Percentiles rank a stretch among this genome's conserved stretches.
Evolutionary conservation across 2,797 vertebrate genomes (phyloP).

Genomic region (Siniperca obscura): DNA sequence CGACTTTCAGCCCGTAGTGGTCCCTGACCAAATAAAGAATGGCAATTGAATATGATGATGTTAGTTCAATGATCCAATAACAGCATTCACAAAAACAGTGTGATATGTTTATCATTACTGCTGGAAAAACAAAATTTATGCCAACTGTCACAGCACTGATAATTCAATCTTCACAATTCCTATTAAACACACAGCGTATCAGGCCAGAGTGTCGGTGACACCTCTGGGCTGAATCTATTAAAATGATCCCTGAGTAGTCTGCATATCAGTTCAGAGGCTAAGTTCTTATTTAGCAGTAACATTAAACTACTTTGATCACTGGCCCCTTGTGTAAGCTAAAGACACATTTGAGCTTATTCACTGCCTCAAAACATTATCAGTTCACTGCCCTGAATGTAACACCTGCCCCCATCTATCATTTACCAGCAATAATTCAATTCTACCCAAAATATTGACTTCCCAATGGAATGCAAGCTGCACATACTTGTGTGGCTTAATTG

Average conservation of each 20-base stretch:
- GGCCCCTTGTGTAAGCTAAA: neutral
- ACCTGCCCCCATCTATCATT: conserved; percentile 23
- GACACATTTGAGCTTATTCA: conserved; percentile 17
- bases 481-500: conserved; percentile 13
- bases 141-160: neutral
- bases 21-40: neutral
- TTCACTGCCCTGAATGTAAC: conserved; percentile 4
- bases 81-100: neutral
- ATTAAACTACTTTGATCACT: conserved; percentile 13
- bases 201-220: neutral
- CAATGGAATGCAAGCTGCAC: neutral
- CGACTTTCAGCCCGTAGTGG: too few species aligned
- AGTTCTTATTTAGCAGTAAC: conserved; percentile 4
- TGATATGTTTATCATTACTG: neutral
- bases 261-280: conserved; percentile 12
- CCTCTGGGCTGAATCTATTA: conserved; percentile 18
- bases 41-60: neutral
- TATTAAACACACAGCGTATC: neutral
- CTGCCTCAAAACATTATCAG: neutral
- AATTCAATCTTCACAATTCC: neutral
- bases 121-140: neutral
- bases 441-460: conserved; percentile 21
- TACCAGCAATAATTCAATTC: neutral
- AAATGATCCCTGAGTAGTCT: neutral
- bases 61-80: neutral